Evolutionary conservation across 2,888 invertebrate species (phyloP), one percentile per base, ranked within the genome.

Genomic region (Brenthis ino): DNA sequence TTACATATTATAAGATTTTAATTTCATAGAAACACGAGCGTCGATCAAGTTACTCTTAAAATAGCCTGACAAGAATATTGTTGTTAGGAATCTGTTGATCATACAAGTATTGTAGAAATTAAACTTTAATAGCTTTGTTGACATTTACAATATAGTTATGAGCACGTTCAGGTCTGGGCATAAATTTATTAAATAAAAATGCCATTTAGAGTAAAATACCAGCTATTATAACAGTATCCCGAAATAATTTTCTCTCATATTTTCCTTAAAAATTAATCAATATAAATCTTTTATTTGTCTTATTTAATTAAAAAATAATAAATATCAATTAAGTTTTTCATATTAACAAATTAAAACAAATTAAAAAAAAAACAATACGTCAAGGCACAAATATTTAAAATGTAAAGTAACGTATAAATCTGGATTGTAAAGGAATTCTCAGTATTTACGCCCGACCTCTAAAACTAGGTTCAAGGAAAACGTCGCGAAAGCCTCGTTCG

Each of bases 401-500:
- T 55, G 64, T 58, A 54, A 33, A 13, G 16, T 53, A 28, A 51
- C 43, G 14, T 64, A 64, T 58, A 55, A 58, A 37, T 50, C n/a
- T 48, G 69, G 57, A 67, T 58, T 64, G 68, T 33, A 24, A 53
- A 61, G 67, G 69, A 66, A 60, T 71, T 72, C 72, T 67, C 14
- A 67, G 71, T 69, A 69, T 68, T 66, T 57, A 61, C 51, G 66
- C 61, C 69, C 68, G 71, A 72, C 75, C 75, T 76, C 70, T 71
- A 69, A 55, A 55, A 65, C 70, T 69, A 67, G 74, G 76, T 76
- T 75, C 76, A 76, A 76, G 75, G 76, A 71, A 69, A 75, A 72
- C 61, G 73, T 69, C 65, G 71, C 72, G 68, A 64, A 73, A 72
- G 68, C 70, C 72, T 68, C 69, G 73, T 69, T 75, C 72, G 71